These are phyloP conservation scores for Ichneumoninae sp. DNA, from an alignment of 2,888 invertebrate genomes.

Conservation along the genomic window DNA sequence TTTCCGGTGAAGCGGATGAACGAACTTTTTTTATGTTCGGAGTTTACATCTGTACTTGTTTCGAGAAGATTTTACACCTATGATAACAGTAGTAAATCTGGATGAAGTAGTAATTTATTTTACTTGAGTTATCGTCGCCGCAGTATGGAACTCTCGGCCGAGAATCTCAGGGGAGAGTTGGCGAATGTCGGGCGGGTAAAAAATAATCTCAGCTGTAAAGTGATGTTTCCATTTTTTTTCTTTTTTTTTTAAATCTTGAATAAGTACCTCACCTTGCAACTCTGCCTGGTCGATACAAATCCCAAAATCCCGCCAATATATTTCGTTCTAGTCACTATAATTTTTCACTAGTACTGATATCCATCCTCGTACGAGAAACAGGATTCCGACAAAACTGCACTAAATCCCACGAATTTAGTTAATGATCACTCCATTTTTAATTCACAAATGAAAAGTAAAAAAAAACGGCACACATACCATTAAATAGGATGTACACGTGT, in stretches of 20 bases:
- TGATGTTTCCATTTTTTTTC: too few relatives aligned
- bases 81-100: too few relatives aligned
- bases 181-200: too few relatives aligned
- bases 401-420: background rate
- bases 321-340: background rate
- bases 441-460: too few relatives aligned
- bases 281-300: background rate
- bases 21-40: conserved; percentile 2
- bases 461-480: too few relatives aligned
- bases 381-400: background rate
- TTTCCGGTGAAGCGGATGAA: background rate
- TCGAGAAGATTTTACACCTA: too few relatives aligned
- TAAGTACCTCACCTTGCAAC: background rate
- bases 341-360: background rate
- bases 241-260: too few relatives aligned
- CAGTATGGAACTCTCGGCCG: too few relatives aligned
- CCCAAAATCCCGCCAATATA: background rate
- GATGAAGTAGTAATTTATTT: too few relatives aligned
- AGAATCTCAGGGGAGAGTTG: background rate
- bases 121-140: too few relatives aligned
- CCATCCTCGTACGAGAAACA: background rate
- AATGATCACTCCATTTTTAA: background rate
- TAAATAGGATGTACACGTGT: too few relatives aligned
- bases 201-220: too few relatives aligned
- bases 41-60: background rate